Conservation (phyloP, 2,888 invertebrate genomes). For the Phyllotreta cruciferae region DNA sequence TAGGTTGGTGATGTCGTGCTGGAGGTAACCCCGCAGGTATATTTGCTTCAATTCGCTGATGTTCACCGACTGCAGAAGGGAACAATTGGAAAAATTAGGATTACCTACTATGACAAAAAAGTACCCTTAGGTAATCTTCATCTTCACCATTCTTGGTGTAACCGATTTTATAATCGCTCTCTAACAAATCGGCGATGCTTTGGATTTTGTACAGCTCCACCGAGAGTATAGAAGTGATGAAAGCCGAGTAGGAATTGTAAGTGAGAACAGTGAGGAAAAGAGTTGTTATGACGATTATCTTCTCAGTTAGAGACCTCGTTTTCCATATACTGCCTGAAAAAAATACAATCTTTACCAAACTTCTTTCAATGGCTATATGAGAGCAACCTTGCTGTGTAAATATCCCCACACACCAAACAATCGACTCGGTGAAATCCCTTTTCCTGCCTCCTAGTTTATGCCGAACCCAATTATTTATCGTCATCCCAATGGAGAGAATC, state of each 20-base stretch:
- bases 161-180: constrained; percentile 67
- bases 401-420: constrained; percentile 69
- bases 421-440: constrained; percentile 64
- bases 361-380: neutral
- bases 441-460: constrained; percentile 31
- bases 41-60: constrained; percentile 52
- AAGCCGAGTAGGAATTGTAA: constrained; percentile 72
- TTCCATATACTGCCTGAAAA: constrained; percentile 66
- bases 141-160: constrained; percentile 67
- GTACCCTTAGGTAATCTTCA: constrained; percentile 69
- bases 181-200: constrained; percentile 66
- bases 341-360: neutral
- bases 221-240: constrained; percentile 71
- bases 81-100: neutral
- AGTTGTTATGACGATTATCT: constrained; percentile 66
- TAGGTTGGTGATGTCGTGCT: constrained; percentile 60
- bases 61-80: constrained; percentile 61
- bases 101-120: constrained; percentile 29
- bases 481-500: constrained; percentile 62
- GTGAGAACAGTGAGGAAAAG: constrained; percentile 68
- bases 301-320: constrained; percentile 65
- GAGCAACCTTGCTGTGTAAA: constrained; percentile 68
- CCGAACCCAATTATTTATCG: constrained; percentile 55
- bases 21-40: constrained; percentile 53
- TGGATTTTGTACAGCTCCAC: constrained; percentile 65